phyloP scores from a whole-genome alignment of 1,140 invertebrate species.

The Spodoptera frugiperda region DNA sequence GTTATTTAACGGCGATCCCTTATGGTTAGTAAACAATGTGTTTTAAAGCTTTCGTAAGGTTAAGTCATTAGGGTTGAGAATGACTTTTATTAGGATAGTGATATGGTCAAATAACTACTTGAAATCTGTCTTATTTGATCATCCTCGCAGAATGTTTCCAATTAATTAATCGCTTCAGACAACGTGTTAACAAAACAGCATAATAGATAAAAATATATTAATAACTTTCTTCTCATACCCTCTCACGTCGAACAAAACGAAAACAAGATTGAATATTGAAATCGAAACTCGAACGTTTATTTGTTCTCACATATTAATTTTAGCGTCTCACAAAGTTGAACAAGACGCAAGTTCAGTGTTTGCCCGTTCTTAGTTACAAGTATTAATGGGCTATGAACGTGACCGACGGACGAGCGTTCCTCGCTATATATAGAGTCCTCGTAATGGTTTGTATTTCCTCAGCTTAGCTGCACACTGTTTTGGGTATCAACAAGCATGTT shows the following conservation, averaged over 20 bases:
- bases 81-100: no score
- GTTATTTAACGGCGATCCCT: slow-evolving; percentile 33
- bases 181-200: no score
- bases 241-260: neutral
- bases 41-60: neutral
- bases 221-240: neutral
- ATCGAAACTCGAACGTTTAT: slow-evolving; percentile 16
- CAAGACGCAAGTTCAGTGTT: slow-evolving; percentile 42
- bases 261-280: slow-evolving; percentile 19
- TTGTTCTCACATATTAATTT: slow-evolving; percentile 32
- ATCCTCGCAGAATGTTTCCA: no score
- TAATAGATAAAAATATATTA: neutral
- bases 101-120: no score
- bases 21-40: slow-evolving; percentile 19
- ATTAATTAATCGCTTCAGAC: no score
- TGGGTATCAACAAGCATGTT: slow-evolving; percentile 31
- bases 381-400: slow-evolving; percentile 68
- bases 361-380: slow-evolving; percentile 58
- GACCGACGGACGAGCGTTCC: slow-evolving; percentile 60
- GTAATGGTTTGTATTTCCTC: slow-evolving; percentile 67
- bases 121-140: no score
- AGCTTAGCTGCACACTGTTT: slow-evolving; percentile 44
- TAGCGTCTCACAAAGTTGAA: slow-evolving; percentile 37
- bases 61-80: neutral
- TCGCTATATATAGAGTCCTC: slow-evolving; percentile 59